Base-by-base conservation (phyloP, 2,797 vertebrate genomes). In the Borostomias antarcticus region DNA sequence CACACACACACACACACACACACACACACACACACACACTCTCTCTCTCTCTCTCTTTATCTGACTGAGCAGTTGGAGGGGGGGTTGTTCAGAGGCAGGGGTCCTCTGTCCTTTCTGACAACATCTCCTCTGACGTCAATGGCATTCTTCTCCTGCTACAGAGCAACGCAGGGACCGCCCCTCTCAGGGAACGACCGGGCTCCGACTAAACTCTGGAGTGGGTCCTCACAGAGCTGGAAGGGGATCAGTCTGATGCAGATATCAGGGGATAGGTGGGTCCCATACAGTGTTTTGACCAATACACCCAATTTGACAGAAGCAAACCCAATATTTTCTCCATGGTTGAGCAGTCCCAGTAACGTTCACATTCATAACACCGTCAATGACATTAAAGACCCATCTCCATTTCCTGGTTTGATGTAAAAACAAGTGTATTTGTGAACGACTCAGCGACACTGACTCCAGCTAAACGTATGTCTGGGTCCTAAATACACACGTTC, bases 51-150 rank as follows among this genome's bases (percentile, higher is more conserved):
- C 40, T 17, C 15, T 45, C 2, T n/a, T 45, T 4, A 43, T 43
- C 40, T 6, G 17, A 15, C n/a, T 45, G 40, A 15, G 40, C 15
- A 45, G 40, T 17, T n/a, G 86, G 85, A 85, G 47, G 47, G n/a
- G 3, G 1, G 6, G 35, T 37, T 37, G 35, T 7, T 37, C 7
- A 11, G 48, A 25, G 28, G 90, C 88, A 83, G 89, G 88, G 88
- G 85, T 91, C 88, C 89, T 82, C 78, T 77, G 86, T 88, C 89
- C 90, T 90, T 87, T 85, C 89, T 82, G 89, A 87, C 86, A 89
- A 91, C 89, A 88, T 89, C 88, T 89, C 85, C 89, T 82, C 88
- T 93, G 92, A 93, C 92, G 92, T 93, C 92, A 93, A 90, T 92
- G 88, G 85, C 91, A 87, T 89, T 88, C 91, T 93, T 92, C 92